A percentile compares a stretch with the other conserved stretches of the same genome.
These are phyloP conservation scores for Ophiodon elongatus DNA, from an alignment of 2,113 vertebrate species.

Conservation along the genomic window DNA sequence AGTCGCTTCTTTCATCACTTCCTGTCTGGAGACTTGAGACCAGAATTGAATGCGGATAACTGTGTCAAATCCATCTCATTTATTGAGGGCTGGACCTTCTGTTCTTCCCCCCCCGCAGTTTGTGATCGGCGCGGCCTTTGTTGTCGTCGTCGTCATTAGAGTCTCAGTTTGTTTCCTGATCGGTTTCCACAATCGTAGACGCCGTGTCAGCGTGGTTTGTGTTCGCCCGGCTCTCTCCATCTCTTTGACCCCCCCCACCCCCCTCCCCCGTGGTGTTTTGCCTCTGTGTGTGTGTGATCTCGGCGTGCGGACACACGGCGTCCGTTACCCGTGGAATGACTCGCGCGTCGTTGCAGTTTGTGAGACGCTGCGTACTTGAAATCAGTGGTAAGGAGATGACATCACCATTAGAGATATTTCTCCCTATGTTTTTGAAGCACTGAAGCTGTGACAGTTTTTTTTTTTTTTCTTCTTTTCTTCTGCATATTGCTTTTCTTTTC, in stretches of 20 bases:
- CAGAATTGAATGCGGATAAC: background rate
- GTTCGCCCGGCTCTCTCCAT: background rate
- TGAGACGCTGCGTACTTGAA: constrained; percentile 16
- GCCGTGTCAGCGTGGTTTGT: background rate
- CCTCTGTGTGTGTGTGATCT: background rate
- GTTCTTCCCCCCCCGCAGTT: too few relatives aligned
- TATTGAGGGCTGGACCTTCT: background rate
- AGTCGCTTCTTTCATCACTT: background rate
- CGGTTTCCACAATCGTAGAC: background rate
- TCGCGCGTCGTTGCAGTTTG: constrained; percentile 40
- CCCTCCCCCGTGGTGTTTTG: background rate
- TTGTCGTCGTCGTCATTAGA: background rate
- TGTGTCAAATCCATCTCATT: background rate
- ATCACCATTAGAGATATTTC: constrained; percentile 44
- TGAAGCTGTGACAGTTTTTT: constrained; percentile 39
- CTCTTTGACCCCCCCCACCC: too few relatives aligned
- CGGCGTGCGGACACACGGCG: constrained; percentile 2
- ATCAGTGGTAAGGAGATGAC: constrained; percentile 29
- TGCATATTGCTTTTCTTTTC: background rate
- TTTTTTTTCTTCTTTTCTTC: constrained; percentile 19
- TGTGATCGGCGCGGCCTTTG: background rate
- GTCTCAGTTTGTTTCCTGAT: background rate
- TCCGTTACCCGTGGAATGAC: constrained; percentile 46
- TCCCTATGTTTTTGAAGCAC: constrained; percentile 16
- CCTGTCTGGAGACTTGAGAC: background rate